Evolutionary conservation across 2,113 vertebrate genomes (phyloP).

Genomic region (Muntiacus muntjak): DNA sequence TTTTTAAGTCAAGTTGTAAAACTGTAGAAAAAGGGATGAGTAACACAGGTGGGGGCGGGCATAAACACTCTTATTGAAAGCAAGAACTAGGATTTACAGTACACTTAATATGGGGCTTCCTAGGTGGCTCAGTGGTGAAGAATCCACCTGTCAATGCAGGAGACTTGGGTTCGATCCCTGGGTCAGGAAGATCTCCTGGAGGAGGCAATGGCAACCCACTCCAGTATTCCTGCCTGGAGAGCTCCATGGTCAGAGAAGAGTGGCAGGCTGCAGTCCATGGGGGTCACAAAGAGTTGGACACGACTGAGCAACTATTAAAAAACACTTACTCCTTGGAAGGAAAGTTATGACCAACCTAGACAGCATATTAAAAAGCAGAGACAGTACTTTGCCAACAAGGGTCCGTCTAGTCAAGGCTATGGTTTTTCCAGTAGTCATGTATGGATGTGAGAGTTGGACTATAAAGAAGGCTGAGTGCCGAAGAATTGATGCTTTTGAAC

Average conservation of each 20-base stretch:
- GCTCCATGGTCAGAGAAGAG: not conserved
- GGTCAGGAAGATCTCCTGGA: not conserved
- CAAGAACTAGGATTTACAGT: not conserved
- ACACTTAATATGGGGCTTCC: not conserved
- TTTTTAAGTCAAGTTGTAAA: not conserved
- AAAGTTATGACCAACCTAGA: no score
- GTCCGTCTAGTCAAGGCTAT: no score
- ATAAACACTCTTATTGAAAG: not conserved
- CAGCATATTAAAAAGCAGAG: no score
- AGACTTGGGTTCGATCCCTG: not conserved
- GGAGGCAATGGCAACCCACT: not conserved
- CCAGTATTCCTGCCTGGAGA: not conserved
- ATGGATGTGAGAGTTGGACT: no score
- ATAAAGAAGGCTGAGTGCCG: no score
- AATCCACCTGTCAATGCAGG: not conserved
- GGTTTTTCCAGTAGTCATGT: no score
- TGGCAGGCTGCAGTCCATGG: not conserved
- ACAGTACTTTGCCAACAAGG: no score
- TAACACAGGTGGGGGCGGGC: not conserved
- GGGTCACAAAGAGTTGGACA: not conserved
- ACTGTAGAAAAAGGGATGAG: accelerated
- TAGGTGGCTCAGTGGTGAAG: not conserved
- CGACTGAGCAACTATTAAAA: not conserved
- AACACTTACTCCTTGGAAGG: no score
- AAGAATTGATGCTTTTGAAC: no score